A percentile compares a stretch with the other conserved stretches of the same genome.
phyloP scores from a whole-genome alignment of 2,888 invertebrate species.

The Mantis religiosa region DNA sequence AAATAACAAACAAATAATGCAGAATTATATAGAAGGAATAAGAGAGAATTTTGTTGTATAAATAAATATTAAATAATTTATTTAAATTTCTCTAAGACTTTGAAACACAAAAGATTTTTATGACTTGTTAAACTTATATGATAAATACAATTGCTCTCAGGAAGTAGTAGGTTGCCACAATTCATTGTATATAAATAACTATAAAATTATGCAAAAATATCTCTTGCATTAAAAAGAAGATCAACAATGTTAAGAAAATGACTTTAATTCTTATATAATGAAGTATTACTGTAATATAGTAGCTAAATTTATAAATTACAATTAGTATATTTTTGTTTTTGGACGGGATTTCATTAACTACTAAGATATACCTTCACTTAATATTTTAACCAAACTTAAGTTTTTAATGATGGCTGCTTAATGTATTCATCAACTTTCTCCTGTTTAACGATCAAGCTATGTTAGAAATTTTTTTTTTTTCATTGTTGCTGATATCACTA shows the following conservation, averaged over 20 bases:
- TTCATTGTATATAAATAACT: slow-evolving; percentile 1
- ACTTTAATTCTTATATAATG: slow-evolving; percentile 15
- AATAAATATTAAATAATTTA: slow-evolving; percentile 13
- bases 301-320: neutral
- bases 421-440: neutral
- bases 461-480: neutral
- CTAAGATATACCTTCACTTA: neutral
- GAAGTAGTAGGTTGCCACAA: slow-evolving; percentile 11
- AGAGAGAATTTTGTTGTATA: neutral
- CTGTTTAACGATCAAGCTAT: neutral
- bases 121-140: neutral
- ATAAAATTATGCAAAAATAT: neutral
- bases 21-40: neutral
- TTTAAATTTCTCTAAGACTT: neutral
- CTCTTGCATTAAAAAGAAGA: neutral
- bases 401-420: neutral
- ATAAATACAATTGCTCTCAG: slow-evolving; percentile 6
- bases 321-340: neutral
- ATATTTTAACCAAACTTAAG: neutral
- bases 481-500: neutral
- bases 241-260: neutral
- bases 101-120: slow-evolving; percentile 1
- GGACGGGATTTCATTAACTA: neutral
- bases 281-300: neutral
- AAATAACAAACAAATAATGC: neutral